Conservation (phyloP, 2,113 vertebrate genomes). For the Zosterops hypoxanthus region DNA sequence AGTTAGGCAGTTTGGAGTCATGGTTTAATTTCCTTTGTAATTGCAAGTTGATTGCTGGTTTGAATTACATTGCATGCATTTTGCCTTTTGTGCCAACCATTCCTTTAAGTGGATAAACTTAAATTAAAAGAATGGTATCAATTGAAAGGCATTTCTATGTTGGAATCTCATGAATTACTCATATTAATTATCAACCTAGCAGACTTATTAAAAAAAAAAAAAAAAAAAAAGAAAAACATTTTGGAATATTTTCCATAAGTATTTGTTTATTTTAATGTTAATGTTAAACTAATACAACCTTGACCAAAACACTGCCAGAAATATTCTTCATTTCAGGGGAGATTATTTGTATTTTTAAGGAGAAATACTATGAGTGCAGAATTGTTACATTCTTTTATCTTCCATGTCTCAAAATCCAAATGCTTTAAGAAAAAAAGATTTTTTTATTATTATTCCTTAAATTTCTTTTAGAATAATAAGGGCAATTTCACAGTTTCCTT, state of each 20-base stretch:
- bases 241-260: conserved; percentile 24
- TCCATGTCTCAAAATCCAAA: background rate
- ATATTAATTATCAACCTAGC: conserved; percentile 30
- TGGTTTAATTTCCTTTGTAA: conserved; percentile 76
- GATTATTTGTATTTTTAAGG: background rate
- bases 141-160: background rate
- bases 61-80: conserved; percentile 59
- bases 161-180: conserved; percentile 36
- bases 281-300: background rate
- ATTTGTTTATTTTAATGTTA: background rate
- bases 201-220: background rate
- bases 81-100: conserved; percentile 44
- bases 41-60: conserved; percentile 70
- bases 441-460: background rate
- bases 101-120: conserved; percentile 68
- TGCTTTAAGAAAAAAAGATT: conserved; percentile 3
- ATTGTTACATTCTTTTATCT: background rate
- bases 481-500: background rate
- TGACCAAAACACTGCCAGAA: conserved; percentile 24
- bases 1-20: conserved; percentile 61
- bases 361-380: background rate
- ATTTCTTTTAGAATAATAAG: background rate
- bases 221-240: background rate
- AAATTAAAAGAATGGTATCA: conserved; percentile 70
- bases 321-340: background rate